Conservation (phyloP, 2,797 vertebrate species). For the Clarias pachynema region DNA sequence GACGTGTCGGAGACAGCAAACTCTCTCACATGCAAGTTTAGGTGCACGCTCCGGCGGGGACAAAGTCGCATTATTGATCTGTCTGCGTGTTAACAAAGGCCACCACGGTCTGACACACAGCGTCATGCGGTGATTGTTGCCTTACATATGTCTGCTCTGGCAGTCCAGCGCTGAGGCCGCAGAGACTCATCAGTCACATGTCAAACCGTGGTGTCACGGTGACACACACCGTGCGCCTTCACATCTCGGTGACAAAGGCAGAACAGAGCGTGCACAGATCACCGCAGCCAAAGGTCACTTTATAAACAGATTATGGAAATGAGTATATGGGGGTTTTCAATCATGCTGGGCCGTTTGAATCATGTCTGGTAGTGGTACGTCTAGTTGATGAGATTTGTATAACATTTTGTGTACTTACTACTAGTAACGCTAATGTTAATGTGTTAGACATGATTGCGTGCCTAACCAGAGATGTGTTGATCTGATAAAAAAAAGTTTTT, state of each 20-base stretch:
- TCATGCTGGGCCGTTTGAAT: slow-evolving; percentile 5
- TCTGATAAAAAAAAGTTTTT: not conserved
- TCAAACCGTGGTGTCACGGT: slow-evolving; percentile 64
- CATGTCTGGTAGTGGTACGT: not conserved
- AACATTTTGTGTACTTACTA: not conserved
- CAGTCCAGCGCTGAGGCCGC: slow-evolving; percentile 62
- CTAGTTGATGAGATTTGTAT: not conserved
- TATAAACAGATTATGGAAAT: slow-evolving; percentile 39
- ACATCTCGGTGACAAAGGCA: slow-evolving; percentile 46
- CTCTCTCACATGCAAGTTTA: not conserved
- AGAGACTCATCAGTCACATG: slow-evolving; percentile 73
- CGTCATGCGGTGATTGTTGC: slow-evolving; percentile 62
- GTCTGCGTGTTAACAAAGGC: slow-evolving; percentile 44
- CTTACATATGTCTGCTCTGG: slow-evolving; percentile 61
- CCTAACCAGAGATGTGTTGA: not conserved
- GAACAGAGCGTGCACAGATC: slow-evolving; percentile 33
- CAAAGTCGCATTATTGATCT: slow-evolving; percentile 39
- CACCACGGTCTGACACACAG: slow-evolving; percentile 44
- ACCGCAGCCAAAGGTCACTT: slow-evolving; percentile 16
- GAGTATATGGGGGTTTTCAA: slow-evolving; percentile 7
- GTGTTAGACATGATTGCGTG: not conserved
- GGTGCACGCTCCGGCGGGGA: not conserved
- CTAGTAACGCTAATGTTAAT: not conserved
- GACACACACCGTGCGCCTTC: slow-evolving; percentile 51
- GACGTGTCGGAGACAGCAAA: not conserved